Percentiles rank a stretch among this genome's conserved stretches.
Conservation (phyloP, 1,140 invertebrate genomes). For the Trachelipus rathkii region DNA sequence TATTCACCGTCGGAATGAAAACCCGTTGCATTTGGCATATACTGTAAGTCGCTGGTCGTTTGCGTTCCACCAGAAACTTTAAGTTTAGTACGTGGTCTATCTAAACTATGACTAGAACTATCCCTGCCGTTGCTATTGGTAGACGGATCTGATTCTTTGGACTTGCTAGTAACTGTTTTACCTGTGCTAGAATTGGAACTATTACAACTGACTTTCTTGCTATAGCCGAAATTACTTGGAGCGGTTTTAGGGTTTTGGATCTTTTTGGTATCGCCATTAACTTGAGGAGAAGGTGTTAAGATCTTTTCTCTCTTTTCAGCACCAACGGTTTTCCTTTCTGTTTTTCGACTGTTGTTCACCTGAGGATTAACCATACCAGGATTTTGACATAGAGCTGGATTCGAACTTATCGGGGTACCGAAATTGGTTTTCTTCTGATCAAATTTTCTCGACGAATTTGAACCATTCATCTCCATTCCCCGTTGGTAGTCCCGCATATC, state of each 20-base stretch:
- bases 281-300: slow-evolving; percentile 27
- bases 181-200: slow-evolving; percentile 31
- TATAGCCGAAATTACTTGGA: slow-evolving; percentile 45
- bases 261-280: slow-evolving; percentile 39
- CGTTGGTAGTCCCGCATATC: slow-evolving; percentile 35
- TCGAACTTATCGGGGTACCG: slow-evolving; percentile 32
- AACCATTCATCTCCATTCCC: slow-evolving; percentile 32
- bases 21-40: slow-evolving; percentile 36
- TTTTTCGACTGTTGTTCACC: slow-evolving; percentile 26
- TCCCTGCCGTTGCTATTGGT: slow-evolving; percentile 30
- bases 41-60: slow-evolving; percentile 70
- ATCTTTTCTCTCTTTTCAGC: slow-evolving; percentile 23
- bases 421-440: slow-evolving; percentile 42
- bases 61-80: slow-evolving; percentile 85
- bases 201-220: slow-evolving; percentile 36
- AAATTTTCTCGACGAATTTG: slow-evolving; percentile 27
- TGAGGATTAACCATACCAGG: slow-evolving; percentile 18
- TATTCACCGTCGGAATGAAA: slow-evolving; percentile 44
- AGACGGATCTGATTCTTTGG: background rate
- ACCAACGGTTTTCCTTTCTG: slow-evolving; percentile 37
- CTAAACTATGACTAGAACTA: slow-evolving; percentile 45
- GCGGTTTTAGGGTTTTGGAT: slow-evolving; percentile 41
- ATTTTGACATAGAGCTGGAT: slow-evolving; percentile 25
- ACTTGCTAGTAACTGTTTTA: slow-evolving; percentile 26
- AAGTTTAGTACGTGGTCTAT: slow-evolving; percentile 53